Percentiles rank a stretch among this genome's conserved stretches.
These are phyloP conservation scores for Spermophilus dauricus DNA, from an alignment of 2,113 vertebrate species.

Conservation along the genomic window DNA sequence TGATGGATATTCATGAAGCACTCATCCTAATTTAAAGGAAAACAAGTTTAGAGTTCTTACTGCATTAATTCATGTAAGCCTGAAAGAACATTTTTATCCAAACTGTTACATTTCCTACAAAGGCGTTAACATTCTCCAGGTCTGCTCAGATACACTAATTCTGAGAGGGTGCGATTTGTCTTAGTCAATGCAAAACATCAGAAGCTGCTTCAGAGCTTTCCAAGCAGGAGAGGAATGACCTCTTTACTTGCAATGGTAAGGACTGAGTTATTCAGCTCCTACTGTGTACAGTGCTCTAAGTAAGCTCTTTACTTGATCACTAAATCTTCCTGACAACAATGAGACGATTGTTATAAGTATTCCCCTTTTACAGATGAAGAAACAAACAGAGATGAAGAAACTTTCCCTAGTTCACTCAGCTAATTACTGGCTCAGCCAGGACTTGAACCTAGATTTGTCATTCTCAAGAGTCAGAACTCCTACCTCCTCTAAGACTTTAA, in stretches of 20 bases:
- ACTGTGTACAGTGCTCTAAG: neutral
- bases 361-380: neutral
- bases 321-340: neutral
- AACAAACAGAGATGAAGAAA: neutral
- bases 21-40: constrained; percentile 84
- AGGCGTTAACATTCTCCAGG: constrained; percentile 82
- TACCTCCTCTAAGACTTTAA: neutral
- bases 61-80: constrained; percentile 85
- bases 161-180: constrained; percentile 58
- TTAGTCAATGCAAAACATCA: constrained; percentile 58
- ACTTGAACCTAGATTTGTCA: neutral
- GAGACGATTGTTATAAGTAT: neutral
- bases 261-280: neutral
- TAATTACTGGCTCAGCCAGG: neutral
- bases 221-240: neutral
- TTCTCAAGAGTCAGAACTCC: neutral
- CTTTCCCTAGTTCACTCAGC: neutral
- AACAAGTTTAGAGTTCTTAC: constrained; percentile 86
- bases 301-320: neutral
- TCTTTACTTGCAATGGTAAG: neutral
- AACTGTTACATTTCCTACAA: constrained; percentile 83
- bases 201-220: constrained; percentile 51
- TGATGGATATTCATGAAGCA: constrained; percentile 86
- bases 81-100: constrained; percentile 85
- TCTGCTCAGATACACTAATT: constrained; percentile 78